Evolutionary conservation across 2,888 invertebrate species (phyloP), one percentile per base, ranked within the genome.

Genomic region (Heteromyza rotundicornis): DNA sequence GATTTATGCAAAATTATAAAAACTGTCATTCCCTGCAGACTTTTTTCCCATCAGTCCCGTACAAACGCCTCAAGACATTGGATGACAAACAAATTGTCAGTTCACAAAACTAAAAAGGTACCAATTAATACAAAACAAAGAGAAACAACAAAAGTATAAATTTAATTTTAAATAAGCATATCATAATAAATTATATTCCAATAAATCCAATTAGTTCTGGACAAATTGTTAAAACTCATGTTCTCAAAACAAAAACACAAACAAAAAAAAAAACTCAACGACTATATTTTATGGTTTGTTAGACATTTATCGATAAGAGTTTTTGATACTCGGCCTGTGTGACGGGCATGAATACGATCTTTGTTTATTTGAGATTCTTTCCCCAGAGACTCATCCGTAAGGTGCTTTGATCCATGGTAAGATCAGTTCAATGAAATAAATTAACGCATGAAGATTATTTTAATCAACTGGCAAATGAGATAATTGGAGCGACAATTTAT

Each of bases 151-250:
- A 47, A 19, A 2, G 20, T 72, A 71, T 73, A 72, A 72, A 71
- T 70, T 72, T 69, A 69, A 73, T 71, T 74, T 72, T 71, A 72
- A 74, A 72, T 74, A 75, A 75, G 75, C 77, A 75, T 72, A 76
- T 69, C 75, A 72, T 74, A 75, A 74, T 78, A 76, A 77, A 78
- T 77, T 78, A 68, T 73, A 76, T 77, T 76, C 74, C 74, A 77
- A 77, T 77, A 73, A 77, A 78, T 78, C 78, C 78, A 78, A 78
- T 78, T 78, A 78, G 79, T 78, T 72, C 73, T 74, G 79, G 74
- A 68, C 77, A 77, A 77, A 78, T 78, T 77, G 72, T 72, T 76
- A 75, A 72, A 64, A 73, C 68, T 63, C 69, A 55, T 62, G 68
- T 67, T 59, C 69, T 65, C 59, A 64, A 51, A 36, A 22, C 35